phyloP scores from a whole-genome alignment of 2,113 vertebrate species.

The Daphoenositta chrysoptera region DNA sequence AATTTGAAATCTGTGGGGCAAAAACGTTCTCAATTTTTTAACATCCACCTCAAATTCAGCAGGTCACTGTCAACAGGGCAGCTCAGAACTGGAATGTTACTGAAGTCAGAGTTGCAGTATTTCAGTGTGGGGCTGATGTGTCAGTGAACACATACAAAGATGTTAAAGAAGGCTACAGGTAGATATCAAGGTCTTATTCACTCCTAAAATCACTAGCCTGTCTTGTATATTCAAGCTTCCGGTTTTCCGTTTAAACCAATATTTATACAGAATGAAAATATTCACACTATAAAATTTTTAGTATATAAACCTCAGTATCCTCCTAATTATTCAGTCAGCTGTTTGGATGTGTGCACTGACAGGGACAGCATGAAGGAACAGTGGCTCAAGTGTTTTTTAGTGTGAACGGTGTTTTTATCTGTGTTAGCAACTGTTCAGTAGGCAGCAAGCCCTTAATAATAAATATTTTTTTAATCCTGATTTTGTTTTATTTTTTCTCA shows the following conservation, averaged over 20 bases:
- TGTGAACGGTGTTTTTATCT: slow-evolving; percentile 35
- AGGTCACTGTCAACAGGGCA: background rate
- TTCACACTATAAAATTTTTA: slow-evolving; percentile 29
- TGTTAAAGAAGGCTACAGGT: slow-evolving; percentile 32
- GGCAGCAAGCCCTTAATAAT: background rate
- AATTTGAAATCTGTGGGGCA: background rate
- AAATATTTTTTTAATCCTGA: slow-evolving; percentile 35
- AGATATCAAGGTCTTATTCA: slow-evolving; percentile 53
- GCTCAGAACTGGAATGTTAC: background rate
- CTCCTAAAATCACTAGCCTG: background rate
- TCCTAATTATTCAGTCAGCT: slow-evolving; percentile 34
- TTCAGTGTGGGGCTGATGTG: background rate
- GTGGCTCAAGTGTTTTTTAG: slow-evolving; percentile 24
- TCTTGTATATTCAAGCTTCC: slow-evolving; percentile 28
- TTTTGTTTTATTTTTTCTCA: slow-evolving; percentile 39
- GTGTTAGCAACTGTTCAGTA: background rate
- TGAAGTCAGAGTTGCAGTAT: background rate
- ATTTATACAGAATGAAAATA: slow-evolving; percentile 55
- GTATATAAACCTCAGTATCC: slow-evolving; percentile 7
- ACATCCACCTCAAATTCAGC: background rate
- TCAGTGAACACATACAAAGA: background rate
- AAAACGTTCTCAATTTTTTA: background rate
- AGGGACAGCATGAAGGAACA: slow-evolving; percentile 24
- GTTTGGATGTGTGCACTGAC: background rate
- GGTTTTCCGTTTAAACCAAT: slow-evolving; percentile 39